phyloP scores from a whole-genome alignment of 2,888 invertebrate genomes.

The Leptopilina syphax region DNA sequence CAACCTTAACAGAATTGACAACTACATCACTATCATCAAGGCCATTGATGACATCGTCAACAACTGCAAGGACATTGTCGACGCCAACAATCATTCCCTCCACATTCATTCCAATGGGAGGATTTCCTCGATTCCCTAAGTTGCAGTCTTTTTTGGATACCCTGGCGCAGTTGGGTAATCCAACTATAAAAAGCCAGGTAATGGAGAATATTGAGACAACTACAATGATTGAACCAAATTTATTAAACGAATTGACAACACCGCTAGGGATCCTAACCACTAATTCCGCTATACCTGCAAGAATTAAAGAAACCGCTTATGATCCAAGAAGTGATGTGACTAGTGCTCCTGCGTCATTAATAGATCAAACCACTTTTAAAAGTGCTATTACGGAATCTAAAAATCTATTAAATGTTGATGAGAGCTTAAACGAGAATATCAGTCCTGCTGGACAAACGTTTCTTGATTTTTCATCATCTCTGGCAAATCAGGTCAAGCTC shows the following conservation, averaged over 20 bases:
- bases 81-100: background rate
- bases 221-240: background rate
- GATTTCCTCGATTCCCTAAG: slow-evolving; percentile 17
- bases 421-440: background rate
- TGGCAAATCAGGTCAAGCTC: background rate
- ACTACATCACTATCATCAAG: background rate
- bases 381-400: background rate
- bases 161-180: slow-evolving; percentile 48
- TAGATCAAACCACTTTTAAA: slow-evolving; percentile 18
- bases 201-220: slow-evolving; percentile 38
- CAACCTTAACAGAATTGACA: background rate
- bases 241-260: slow-evolving; percentile 13
- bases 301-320: background rate
- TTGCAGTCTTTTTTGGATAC: slow-evolving; percentile 40
- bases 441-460: background rate
- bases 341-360: background rate
- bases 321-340: background rate
- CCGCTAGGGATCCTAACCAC: background rate
- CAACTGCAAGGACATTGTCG: slow-evolving; percentile 12
- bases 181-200: slow-evolving; percentile 44
- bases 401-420: background rate
- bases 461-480: background rate
- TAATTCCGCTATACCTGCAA: background rate
- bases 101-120: background rate
- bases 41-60: slow-evolving; percentile 41